A percentile compares a stretch with the other conserved stretches of the same genome.
Conservation (phyloP, 2,888 invertebrate genomes). For the Synergus itoensis region DNA sequence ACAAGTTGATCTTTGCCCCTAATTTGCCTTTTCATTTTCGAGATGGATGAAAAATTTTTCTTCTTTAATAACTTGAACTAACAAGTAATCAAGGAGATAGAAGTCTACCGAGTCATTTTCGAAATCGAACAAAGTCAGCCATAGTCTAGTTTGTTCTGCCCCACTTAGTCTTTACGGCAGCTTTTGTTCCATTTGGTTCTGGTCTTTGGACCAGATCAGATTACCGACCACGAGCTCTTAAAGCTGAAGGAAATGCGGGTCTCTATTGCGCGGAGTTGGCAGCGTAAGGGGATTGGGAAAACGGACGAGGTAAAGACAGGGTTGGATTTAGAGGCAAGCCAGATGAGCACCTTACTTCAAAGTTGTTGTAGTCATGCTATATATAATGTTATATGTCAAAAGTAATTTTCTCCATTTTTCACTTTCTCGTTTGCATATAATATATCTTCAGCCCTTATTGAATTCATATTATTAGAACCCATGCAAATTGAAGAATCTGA, state of each 20-base stretch:
- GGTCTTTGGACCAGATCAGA: slow-evolving; percentile 69
- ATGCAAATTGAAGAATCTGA: too few species aligned
- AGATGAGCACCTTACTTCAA: slow-evolving; percentile 22
- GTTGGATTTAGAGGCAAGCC: slow-evolving; percentile 12
- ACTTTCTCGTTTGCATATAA: background rate
- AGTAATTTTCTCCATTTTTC: background rate
- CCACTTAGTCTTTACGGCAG: slow-evolving; percentile 63
- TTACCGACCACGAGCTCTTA: slow-evolving; percentile 68
- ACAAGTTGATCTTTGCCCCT: background rate
- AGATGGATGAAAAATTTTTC: background rate
- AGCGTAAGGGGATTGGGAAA: slow-evolving; percentile 64
- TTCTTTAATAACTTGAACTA: background rate
- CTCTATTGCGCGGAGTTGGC: slow-evolving; percentile 69
- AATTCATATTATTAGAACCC: too few species aligned
- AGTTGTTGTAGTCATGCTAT: background rate
- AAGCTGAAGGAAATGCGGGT: slow-evolving; percentile 66
- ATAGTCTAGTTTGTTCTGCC: slow-evolving; percentile 63
- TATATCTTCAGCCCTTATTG: background rate
- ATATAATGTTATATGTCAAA: background rate
- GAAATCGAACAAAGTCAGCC: slow-evolving; percentile 11
- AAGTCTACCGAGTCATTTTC: background rate
- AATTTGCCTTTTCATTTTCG: background rate
- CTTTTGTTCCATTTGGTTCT: slow-evolving; percentile 67
- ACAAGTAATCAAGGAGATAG: background rate
- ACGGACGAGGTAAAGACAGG: slow-evolving; percentile 32